Conservation (phyloP, 2,113 vertebrate genomes). For the Tonatia bakeri region DNA sequence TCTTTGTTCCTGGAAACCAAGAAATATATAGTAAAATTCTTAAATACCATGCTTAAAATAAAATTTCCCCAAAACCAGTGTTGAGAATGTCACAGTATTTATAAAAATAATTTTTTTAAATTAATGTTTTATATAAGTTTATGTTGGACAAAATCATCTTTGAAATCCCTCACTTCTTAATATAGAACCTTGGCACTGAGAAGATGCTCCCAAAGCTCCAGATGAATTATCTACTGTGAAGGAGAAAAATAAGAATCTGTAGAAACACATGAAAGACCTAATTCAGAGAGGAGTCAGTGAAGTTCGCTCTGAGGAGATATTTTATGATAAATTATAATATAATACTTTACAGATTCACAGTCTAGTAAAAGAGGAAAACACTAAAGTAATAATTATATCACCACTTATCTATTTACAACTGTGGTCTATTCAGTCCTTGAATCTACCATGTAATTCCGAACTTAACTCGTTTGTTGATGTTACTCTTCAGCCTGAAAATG, state of each 20-base stretch:
- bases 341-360: not conserved
- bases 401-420: not conserved
- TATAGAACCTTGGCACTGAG: not conserved
- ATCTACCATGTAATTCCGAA: not conserved
- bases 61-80: not conserved
- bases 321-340: not conserved
- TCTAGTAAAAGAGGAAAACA: not conserved
- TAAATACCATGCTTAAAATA: not conserved
- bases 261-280: not conserved
- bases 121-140: not conserved
- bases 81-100: not conserved
- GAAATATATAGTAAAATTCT: not conserved
- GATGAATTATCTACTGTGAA: not conserved
- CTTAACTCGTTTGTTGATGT: not conserved
- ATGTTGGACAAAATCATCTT: not conserved
- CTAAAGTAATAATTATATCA: slow-evolving; percentile 11
- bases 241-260: not conserved
- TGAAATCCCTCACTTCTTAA: not conserved
- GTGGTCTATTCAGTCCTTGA: not conserved
- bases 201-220: not conserved
- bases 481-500: not conserved
- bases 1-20: not conserved
- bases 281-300: not conserved
- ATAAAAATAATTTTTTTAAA: not conserved
- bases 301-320: not conserved